A percentile compares a stretch with the other conserved stretches of the same genome.
Conservation (phyloP, 2,113 vertebrate species). For the Stigmatopora argus region DNA sequence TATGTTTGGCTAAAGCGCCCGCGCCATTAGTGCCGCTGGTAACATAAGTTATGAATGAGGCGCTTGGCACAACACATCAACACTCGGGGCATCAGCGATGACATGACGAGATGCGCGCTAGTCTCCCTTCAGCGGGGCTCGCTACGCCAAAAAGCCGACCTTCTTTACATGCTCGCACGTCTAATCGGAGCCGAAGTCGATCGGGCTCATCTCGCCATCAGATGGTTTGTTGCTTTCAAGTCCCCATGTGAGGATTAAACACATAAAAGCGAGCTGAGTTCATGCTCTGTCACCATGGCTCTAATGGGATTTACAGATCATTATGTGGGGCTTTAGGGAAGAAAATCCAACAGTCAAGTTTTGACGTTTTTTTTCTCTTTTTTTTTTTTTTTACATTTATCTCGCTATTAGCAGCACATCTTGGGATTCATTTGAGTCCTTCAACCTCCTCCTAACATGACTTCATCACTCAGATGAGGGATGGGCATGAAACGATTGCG, state of each 20-base stretch:
- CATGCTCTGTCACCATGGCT: constrained; percentile 53
- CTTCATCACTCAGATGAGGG: neutral
- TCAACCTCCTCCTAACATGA: constrained; percentile 8
- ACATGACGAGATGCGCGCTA: neutral
- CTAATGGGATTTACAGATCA: constrained; percentile 60
- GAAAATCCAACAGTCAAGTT: constrained; percentile 43
- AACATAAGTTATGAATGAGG: constrained; percentile 70
- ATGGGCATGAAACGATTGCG: neutral
- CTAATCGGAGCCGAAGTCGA: constrained; percentile 58
- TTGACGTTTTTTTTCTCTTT: constrained; percentile 49
- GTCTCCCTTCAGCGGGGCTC: neutral
- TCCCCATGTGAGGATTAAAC: constrained; percentile 60
- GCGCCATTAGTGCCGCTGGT: constrained; percentile 59
- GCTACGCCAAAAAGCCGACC: constrained; percentile 5
- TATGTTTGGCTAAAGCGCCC: constrained; percentile 58
- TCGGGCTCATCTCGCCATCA: constrained; percentile 46
- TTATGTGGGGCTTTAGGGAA: constrained; percentile 48
- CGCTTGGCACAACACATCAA: constrained; percentile 63
- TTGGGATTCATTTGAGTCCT: constrained; percentile 34
- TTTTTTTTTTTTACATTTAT: constrained; percentile 6
- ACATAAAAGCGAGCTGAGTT: constrained; percentile 62
- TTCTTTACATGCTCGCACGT: constrained; percentile 5
- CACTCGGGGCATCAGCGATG: constrained; percentile 37
- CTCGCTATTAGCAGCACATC: constrained; percentile 42
- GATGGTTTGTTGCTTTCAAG: constrained; percentile 56